Conservation (phyloP, 2,113 vertebrate genomes). For the Sterrhoptilus dennistouni region DNA sequence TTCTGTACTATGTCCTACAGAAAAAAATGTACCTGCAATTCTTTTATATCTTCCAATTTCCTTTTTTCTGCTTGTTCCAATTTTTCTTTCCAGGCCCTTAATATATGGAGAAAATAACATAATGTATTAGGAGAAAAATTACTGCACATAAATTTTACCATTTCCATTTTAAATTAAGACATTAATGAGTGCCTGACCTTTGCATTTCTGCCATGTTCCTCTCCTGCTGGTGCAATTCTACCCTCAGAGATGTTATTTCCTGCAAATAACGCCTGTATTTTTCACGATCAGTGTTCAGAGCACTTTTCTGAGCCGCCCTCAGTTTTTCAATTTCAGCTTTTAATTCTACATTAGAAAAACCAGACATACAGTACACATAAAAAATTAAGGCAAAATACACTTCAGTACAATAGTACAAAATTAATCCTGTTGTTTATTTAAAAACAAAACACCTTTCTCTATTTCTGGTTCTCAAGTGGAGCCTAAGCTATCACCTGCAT, state of each 20-base stretch:
- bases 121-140: neutral
- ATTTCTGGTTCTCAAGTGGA: neutral
- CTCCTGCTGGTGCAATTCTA: conserved; percentile 87
- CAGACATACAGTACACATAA: neutral
- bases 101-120: neutral
- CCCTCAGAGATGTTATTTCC: conserved; percentile 84
- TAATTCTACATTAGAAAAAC: conserved; percentile 77
- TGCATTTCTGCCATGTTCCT: conserved; percentile 87
- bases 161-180: neutral
- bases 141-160: neutral
- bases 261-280: conserved; percentile 84
- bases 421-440: neutral
- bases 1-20: neutral
- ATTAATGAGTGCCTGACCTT: conserved; percentile 69
- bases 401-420: neutral
- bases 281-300: conserved; percentile 81
- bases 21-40: conserved; percentile 82
- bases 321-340: conserved; percentile 96
- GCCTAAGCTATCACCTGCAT: neutral
- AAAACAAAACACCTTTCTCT: neutral
- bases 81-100: conserved; percentile 91
- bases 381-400: neutral
- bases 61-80: conserved; percentile 89
- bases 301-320: conserved; percentile 84
- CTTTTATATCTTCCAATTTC: conserved; percentile 88